Conservation (phyloP, 1,140 invertebrate genomes). For the Saccostrea echinata region DNA sequence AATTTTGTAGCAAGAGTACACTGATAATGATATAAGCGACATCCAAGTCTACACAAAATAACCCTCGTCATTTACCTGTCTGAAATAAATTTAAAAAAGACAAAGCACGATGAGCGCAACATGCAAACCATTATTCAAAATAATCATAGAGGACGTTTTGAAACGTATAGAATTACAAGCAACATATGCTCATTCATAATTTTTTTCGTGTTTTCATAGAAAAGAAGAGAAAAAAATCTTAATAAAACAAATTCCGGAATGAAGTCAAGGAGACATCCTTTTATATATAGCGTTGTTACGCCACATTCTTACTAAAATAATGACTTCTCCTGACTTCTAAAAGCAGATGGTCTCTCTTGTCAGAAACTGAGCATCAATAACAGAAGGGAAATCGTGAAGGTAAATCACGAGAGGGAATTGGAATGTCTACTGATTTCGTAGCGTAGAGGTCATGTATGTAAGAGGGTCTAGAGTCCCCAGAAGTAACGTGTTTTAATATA, state of each 20-base stretch:
- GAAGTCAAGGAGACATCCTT: slow-evolving; percentile 30
- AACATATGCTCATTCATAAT: not conserved
- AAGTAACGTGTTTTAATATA: no score
- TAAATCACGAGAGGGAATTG: not conserved
- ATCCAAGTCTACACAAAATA: no score
- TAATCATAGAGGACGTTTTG: no score
- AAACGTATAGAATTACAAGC: no score
- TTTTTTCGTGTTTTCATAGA: not conserved
- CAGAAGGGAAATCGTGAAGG: slow-evolving; percentile 9
- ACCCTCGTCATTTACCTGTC: no score
- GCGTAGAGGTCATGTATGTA: not conserved
- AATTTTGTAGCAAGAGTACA: no score
- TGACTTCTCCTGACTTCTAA: slow-evolving; percentile 4
- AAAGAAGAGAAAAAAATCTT: not conserved
- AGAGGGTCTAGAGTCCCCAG: not conserved
- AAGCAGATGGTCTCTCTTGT: slow-evolving; percentile 33
- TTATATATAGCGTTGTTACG: slow-evolving; percentile 26
- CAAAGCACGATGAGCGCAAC: no score
- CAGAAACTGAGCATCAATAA: not conserved
- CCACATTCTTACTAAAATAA: slow-evolving; percentile 37
- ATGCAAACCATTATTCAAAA: no score
- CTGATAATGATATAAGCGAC: no score
- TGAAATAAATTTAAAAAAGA: no score
- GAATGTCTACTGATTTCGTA: not conserved
- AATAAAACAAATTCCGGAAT: slow-evolving; percentile 12